A percentile compares a stretch with the other conserved stretches of the same genome.
phyloP scores from a whole-genome alignment of 2,888 invertebrate genomes.

The Chymomyza fuscimana region DNA sequence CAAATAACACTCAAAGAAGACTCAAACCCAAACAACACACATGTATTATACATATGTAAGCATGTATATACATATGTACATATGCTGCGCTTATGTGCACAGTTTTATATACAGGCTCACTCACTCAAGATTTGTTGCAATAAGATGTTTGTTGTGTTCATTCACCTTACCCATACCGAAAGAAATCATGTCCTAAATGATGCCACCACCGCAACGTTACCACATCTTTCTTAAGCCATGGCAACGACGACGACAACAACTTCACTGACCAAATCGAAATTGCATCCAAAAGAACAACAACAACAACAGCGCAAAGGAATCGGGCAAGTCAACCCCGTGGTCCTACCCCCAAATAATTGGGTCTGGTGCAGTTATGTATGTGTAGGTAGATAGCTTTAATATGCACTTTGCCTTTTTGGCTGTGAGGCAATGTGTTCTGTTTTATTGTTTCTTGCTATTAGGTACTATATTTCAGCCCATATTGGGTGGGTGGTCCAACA shows the following conservation, averaged over 20 bases:
- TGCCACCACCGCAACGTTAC: too few relatives aligned
- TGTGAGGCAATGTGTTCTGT: background rate
- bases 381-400: too few relatives aligned
- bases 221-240: background rate
- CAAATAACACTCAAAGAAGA: background rate
- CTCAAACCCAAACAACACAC: background rate
- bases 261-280: slow-evolving; percentile 1
- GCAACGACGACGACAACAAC: background rate
- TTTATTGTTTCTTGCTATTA: background rate
- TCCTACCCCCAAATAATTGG: too few relatives aligned
- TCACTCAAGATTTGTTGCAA: background rate
- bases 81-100: background rate
- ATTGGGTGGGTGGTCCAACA: background rate
- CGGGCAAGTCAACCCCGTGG: too few relatives aligned
- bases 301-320: slow-evolving; percentile 21
- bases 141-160: slow-evolving; percentile 13
- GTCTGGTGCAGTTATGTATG: too few relatives aligned
- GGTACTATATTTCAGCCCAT: background rate
- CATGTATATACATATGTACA: background rate
- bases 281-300: slow-evolving; percentile 45
- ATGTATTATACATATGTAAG: background rate
- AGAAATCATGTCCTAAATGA: background rate
- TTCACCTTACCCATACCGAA: slow-evolving; percentile 14
- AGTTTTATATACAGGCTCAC: background rate
- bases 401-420: too few relatives aligned